Evolutionary conservation across 1,140 invertebrate species (phyloP), one percentile per base, ranked within the genome.

Genomic region (Leptestheria dahalacensis): DNA sequence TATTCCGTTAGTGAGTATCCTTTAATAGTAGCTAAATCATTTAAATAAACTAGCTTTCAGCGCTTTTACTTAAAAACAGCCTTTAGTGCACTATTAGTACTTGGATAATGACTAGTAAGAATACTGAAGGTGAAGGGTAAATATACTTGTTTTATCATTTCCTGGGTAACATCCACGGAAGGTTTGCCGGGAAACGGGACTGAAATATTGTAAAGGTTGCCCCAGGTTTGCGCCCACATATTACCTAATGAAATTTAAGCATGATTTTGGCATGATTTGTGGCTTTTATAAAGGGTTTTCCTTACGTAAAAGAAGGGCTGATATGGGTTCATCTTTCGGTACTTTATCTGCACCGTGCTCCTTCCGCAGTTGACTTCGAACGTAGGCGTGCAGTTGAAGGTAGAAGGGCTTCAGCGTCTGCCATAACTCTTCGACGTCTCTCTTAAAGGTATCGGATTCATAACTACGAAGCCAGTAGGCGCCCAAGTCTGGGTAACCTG

Each of bases 151-250:
- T 80, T 75, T 18, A 79, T 69, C 85, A 95, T 88, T 68, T 85
- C 80, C 12, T 81, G 80, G 0, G 86, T 86, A 0, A 91, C 84
- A 72, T 96, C 88, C 3, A 93, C 74, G 54, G 87, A 82, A 66
- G 82, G 82, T 66, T 88, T 85, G 21, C 88, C 85, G 0, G 88
- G 89, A 74, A 88, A 96, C 0, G 92, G 92, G 66, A 82, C 78
- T 0, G 88, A 82, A 2, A 91, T 74, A 50, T 91, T 84, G 52
- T 88, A 77, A 21, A 95, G 84, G 69, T 93, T 91, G 0, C 79
- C 78, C 77, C 75, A 78, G 10, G 68, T 47, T 53, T 65, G 57
- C 18, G 61, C 61, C 61, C 61, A 62, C 61, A 62, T 62, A 55
- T 62, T 62, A 4, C 61, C 61, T 62, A n/a, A n/a, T n/a, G n/a